A percentile compares a stretch with the other conserved stretches of the same genome.
phyloP scores from a whole-genome alignment of 2,888 invertebrate species.

The Ennomos quercinarius region DNA sequence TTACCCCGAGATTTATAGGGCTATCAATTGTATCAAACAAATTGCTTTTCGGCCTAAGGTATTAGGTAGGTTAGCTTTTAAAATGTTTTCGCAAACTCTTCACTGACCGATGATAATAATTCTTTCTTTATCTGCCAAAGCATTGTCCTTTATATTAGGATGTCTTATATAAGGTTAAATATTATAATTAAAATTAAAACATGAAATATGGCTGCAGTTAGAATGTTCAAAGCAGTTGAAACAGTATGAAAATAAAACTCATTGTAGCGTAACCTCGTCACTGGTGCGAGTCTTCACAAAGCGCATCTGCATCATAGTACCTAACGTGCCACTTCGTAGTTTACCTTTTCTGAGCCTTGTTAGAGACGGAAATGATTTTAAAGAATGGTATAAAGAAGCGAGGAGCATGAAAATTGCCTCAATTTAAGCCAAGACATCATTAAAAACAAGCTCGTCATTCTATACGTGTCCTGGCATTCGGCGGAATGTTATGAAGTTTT shows the following conservation, averaged over 20 bases:
- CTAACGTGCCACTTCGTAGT: slow-evolving; percentile 35
- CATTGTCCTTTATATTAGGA: no score
- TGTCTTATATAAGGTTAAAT: no score
- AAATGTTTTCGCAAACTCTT: slow-evolving; percentile 20
- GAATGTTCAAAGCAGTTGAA: slow-evolving; percentile 21
- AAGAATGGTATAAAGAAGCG: slow-evolving; percentile 29
- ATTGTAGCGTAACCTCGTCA: slow-evolving; percentile 39
- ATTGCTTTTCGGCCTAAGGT: slow-evolving; percentile 49
- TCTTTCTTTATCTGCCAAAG: slow-evolving; percentile 1
- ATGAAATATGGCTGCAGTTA: slow-evolving; percentile 1
- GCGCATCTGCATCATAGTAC: slow-evolving; percentile 33
- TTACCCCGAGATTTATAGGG: slow-evolving; percentile 60
- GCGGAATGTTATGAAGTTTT: slow-evolving; percentile 26
- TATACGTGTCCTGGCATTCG: slow-evolving; percentile 23
- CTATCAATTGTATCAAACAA: slow-evolving; percentile 59
- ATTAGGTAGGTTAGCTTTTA: slow-evolving; percentile 30
- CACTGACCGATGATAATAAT: neutral
- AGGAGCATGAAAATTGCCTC: slow-evolving; percentile 35
- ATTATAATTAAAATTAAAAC: no score
- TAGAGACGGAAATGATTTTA: slow-evolving; percentile 30
- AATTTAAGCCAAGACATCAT: slow-evolving; percentile 37
- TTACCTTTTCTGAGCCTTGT: slow-evolving; percentile 24
- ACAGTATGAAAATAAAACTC: slow-evolving; percentile 12
- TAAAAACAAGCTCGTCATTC: slow-evolving; percentile 32
- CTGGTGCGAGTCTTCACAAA: slow-evolving; percentile 33